phyloP scores from a whole-genome alignment of 2,888 invertebrate species.

The Ephialtes manifestator region DNA sequence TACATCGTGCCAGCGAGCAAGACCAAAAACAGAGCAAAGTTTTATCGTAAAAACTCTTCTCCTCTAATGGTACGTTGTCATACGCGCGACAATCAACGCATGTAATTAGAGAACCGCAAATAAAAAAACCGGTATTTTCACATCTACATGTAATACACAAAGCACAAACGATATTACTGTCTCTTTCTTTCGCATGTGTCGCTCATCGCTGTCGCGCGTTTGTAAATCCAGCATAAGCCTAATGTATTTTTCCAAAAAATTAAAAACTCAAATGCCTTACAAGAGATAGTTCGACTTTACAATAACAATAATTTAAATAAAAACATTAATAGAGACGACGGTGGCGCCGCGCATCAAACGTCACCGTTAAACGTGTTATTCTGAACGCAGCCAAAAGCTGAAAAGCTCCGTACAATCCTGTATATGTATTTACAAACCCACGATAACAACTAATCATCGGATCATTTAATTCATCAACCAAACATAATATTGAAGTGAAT shows the following conservation, averaged over 20 bases:
- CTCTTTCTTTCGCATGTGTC: no score
- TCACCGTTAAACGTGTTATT: not conserved
- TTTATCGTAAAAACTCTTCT: no score
- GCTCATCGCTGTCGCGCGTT: no score
- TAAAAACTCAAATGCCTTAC: not conserved
- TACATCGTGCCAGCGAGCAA: constrained; percentile 61
- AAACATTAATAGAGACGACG: not conserved
- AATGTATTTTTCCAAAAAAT: no score
- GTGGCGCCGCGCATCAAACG: not conserved
- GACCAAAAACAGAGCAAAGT: constrained; percentile 84
- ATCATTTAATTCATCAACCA: not conserved
- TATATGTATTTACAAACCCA: not conserved
- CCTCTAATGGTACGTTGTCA: no score
- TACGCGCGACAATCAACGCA: no score
- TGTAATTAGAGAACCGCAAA: no score
- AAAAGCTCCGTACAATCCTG: not conserved
- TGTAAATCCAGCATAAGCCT: no score
- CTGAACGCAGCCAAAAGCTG: constrained; percentile 13
- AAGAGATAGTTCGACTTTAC: not conserved
- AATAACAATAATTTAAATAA: not conserved
- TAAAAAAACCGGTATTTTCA: no score
- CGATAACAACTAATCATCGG: not conserved
- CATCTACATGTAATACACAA: no score
- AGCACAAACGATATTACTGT: no score
- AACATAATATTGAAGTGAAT: not conserved